phyloP scores from a whole-genome alignment of 1,140 invertebrate genomes.

The Condylostylus longicornis region DNA sequence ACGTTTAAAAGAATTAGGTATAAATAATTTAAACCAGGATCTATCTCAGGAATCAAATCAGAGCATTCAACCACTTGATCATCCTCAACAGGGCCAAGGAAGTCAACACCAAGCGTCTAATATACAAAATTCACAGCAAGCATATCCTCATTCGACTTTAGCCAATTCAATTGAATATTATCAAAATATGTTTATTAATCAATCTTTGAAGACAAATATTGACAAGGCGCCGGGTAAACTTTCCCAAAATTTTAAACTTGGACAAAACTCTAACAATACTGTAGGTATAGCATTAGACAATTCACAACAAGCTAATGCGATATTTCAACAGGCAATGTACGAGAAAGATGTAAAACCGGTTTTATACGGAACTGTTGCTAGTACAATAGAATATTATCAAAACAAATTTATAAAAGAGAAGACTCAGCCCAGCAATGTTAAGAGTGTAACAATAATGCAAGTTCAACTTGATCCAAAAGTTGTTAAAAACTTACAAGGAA shows the following conservation, averaged over 20 bases:
- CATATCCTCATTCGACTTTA: not conserved
- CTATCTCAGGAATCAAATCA: not conserved
- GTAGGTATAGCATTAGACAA: too few species aligned
- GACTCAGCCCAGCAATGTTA: too few species aligned
- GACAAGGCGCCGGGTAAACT: not conserved
- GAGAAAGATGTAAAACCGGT: too few species aligned
- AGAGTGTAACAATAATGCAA: too few species aligned
- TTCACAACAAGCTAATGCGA: conserved; percentile 13
- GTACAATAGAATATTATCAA: conserved; percentile 1
- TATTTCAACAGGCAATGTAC: conserved; percentile 24
- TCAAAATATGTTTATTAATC: conserved; percentile 28
- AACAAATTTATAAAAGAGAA: not conserved
- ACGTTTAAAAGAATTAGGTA: too few species aligned
- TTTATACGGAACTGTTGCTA: not conserved
- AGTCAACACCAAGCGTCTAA: conserved; percentile 4
- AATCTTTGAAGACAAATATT: conserved; percentile 7
- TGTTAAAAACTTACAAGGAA: too few species aligned
- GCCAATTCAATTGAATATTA: conserved; percentile 23
- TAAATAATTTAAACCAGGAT: not conserved
- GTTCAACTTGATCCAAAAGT: too few species aligned
- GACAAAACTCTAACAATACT: too few species aligned
- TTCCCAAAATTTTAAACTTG: not conserved
- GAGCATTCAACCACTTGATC: conserved; percentile 13
- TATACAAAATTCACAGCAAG: not conserved
- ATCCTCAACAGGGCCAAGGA: conserved; percentile 14